Conservation (phyloP, 2,797 vertebrate genomes). For the Pseudomugil tenellus region DNA sequence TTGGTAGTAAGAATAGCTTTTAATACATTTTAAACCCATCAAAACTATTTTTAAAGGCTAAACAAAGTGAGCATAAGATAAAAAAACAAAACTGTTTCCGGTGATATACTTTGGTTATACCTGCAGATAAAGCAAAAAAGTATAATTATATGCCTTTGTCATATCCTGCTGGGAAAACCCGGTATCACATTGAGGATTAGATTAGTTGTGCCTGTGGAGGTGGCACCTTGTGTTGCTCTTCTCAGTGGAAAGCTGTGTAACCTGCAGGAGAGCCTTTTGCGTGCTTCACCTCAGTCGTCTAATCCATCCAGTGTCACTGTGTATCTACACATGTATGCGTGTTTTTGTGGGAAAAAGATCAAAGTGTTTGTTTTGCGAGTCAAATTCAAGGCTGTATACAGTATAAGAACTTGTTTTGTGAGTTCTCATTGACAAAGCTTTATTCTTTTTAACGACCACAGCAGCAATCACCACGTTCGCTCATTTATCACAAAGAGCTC, state of each 20-base stretch:
- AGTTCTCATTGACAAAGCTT: constrained; percentile 71
- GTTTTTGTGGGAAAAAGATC: constrained; percentile 6
- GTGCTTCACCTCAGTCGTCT: constrained; percentile 37
- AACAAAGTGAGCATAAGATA: not conserved
- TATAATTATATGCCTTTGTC: not conserved
- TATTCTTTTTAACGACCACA: constrained; percentile 88
- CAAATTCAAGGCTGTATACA: constrained; percentile 17
- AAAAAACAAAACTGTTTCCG: not conserved
- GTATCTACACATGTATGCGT: constrained; percentile 38
- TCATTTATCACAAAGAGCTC: constrained; percentile 95
- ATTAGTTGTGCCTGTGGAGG: constrained; percentile 25
- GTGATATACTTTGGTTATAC: constrained; percentile 1
- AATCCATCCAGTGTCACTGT: constrained; percentile 46
- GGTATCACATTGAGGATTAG: constrained; percentile 29
- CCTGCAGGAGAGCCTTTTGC: constrained; percentile 43
- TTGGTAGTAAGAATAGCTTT: not conserved
- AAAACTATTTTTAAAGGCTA: not conserved
- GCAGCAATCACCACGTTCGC: constrained; percentile 90
- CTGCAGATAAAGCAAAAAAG: constrained; percentile 10
- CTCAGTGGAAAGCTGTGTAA: constrained; percentile 28
- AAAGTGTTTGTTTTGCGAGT: constrained; percentile 37
- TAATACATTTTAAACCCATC: not conserved
- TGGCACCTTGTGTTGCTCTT: constrained; percentile 31
- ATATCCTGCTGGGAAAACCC: constrained; percentile 8
- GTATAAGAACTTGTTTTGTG: constrained; percentile 44